Evolutionary conservation across 2,113 vertebrate species (phyloP).

Genomic region (Sylvilagus bachmani): DNA sequence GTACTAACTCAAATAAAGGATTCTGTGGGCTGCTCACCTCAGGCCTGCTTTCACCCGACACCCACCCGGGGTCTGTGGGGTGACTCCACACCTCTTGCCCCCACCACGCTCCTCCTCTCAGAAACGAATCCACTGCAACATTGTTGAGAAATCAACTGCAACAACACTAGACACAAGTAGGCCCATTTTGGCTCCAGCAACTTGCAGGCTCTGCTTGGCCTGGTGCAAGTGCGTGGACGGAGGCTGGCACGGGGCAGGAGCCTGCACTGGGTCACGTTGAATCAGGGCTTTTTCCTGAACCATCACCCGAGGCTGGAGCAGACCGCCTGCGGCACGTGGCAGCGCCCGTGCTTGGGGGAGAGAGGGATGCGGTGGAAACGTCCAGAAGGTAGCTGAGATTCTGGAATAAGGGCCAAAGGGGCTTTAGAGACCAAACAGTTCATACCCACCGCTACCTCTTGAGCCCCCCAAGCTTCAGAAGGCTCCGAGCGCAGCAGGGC

Average conservation of each 20-base stretch:
- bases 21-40: too few relatives aligned
- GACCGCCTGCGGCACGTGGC: background rate
- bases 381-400: background rate
- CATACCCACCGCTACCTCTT: background rate
- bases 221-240: background rate
- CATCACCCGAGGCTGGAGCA: background rate
- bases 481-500: background rate
- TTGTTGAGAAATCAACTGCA: too few relatives aligned
- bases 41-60: too few relatives aligned
- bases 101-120: too few relatives aligned
- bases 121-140: too few relatives aligned
- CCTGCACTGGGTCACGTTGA: background rate
- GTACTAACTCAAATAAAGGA: too few relatives aligned
- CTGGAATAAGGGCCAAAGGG: background rate
- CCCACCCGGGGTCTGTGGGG: too few relatives aligned
- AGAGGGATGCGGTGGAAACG: background rate
- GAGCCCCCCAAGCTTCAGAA: background rate
- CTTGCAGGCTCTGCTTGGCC: too few relatives aligned
- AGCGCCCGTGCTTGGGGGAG: background rate
- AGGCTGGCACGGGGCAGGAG: background rate
- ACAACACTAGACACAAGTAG: too few relatives aligned
- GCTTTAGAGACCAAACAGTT: background rate
- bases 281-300: background rate
- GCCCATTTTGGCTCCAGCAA: too few relatives aligned
- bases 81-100: too few relatives aligned